phyloP scores from a whole-genome alignment of 2,888 invertebrate genomes.

The Dryocosmus kuriphilus region DNA sequence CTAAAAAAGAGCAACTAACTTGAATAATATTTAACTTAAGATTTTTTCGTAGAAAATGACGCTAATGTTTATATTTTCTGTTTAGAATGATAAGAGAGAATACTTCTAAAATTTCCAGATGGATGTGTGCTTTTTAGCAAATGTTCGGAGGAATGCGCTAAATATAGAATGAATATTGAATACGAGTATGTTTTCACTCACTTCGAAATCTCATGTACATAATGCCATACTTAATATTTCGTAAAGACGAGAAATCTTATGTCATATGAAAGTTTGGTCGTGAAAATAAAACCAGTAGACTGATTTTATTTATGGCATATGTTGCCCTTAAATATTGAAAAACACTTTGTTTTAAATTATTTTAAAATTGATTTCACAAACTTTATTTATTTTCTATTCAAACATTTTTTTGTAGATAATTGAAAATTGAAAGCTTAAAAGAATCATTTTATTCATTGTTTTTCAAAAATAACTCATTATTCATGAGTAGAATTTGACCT shows the following conservation, averaged over 20 bases:
- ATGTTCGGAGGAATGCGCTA: conserved; percentile 21
- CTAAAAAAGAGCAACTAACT: background rate
- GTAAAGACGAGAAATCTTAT: conserved; percentile 25
- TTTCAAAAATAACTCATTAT: no score
- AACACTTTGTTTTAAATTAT: background rate
- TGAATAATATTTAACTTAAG: background rate
- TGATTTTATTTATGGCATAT: background rate
- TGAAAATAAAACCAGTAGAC: background rate
- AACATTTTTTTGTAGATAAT: no score
- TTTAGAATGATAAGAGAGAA: background rate
- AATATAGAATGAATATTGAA: conserved; percentile 17
- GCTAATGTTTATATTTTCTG: background rate
- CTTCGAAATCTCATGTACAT: conserved; percentile 31
- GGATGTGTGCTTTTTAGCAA: conserved; percentile 12
- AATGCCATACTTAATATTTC: conserved; percentile 33
- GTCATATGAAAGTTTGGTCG: conserved; percentile 26
- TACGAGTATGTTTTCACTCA: conserved; percentile 4
- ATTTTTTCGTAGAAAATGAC: background rate
- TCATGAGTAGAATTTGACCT: no score
- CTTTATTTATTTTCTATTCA: no score
- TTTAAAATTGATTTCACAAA: background rate
- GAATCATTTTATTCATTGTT: no score
- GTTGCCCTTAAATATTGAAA: background rate
- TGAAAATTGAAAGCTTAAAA: no score
- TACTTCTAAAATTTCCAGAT: background rate